Percentiles rank a stretch among this genome's conserved stretches.
Conservation (phyloP, 2,888 invertebrate genomes). For the Acrobasis consociella region DNA sequence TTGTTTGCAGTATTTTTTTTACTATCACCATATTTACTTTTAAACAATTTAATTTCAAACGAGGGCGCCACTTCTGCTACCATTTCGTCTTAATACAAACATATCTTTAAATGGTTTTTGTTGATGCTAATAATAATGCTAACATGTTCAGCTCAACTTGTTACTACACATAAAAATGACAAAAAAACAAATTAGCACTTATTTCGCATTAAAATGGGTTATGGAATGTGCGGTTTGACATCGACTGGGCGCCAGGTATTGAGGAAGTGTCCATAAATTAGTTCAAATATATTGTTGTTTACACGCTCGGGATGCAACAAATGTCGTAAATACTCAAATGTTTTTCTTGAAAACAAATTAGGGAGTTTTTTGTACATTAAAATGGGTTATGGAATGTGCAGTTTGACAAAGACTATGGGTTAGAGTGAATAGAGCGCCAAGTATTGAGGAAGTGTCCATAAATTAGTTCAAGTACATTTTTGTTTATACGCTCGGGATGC, state of each 20-base stretch:
- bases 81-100: too few species aligned
- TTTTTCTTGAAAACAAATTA: not conserved
- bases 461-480: conserved; percentile 44
- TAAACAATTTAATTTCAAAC: too few species aligned
- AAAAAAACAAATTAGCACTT: not conserved
- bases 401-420: conserved; percentile 22
- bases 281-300: conserved; percentile 46
- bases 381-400: not conserved
- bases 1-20: too few species aligned
- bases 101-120: too few species aligned
- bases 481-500: conserved; percentile 44
- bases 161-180: too few species aligned
- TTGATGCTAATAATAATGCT: too few species aligned
- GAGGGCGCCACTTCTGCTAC: too few species aligned
- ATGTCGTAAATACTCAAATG: not conserved
- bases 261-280: conserved; percentile 44
- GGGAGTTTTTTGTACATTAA: conserved; percentile 14
- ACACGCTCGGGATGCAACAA: conserved; percentile 39
- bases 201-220: conserved; percentile 14
- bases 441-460: conserved; percentile 41
- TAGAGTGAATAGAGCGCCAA: conserved; percentile 28
- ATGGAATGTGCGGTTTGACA: conserved; percentile 12
- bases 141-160: too few species aligned
- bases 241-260: conserved; percentile 29
- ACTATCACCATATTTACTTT: too few species aligned